Percentiles rank a stretch among this genome's conserved stretches.
phyloP scores from a whole-genome alignment of 2,888 invertebrate species.

The Labia minor region DNA sequence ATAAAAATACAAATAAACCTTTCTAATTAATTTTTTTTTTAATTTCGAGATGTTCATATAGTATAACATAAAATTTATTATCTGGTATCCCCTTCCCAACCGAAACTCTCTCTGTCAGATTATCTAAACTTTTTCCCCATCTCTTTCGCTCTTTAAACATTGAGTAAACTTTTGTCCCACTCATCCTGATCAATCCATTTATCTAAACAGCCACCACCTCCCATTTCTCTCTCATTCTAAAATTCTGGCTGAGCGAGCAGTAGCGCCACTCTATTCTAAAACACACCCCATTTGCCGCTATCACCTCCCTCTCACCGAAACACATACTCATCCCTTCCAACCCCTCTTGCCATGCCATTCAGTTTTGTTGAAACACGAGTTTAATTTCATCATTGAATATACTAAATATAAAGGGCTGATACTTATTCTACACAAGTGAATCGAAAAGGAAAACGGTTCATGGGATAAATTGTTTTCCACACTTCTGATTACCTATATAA shows the following conservation, averaged over 20 bases:
- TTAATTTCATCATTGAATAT: conserved; percentile 2
- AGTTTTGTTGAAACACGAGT: neutral
- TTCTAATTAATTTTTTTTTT: too few species aligned
- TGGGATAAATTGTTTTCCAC: too few species aligned
- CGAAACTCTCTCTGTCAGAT: neutral
- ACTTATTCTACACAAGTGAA: neutral
- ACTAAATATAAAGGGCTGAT: neutral
- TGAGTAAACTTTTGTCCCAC: conserved; percentile 4
- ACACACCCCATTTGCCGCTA: neutral
- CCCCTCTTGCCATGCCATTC: neutral
- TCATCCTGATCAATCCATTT: conserved; percentile 13
- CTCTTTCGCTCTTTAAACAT: neutral
- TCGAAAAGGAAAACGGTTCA: too few species aligned
- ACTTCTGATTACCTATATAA: too few species aligned
- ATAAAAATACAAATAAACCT: too few species aligned
- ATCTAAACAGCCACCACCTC: neutral
- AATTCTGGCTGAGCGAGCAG: conserved; percentile 5
- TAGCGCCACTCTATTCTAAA: neutral
- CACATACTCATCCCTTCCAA: too few species aligned
- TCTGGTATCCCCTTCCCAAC: neutral
- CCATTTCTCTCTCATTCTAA: neutral
- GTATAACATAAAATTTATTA: neutral
- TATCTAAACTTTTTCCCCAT: neutral
- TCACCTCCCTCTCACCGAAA: neutral
- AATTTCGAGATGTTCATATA: neutral